Evolutionary conservation across 2,797 vertebrate species (phyloP), one percentile per base, ranked within the genome.

Genomic region (Parauchenoglanis ngamensis): DNA sequence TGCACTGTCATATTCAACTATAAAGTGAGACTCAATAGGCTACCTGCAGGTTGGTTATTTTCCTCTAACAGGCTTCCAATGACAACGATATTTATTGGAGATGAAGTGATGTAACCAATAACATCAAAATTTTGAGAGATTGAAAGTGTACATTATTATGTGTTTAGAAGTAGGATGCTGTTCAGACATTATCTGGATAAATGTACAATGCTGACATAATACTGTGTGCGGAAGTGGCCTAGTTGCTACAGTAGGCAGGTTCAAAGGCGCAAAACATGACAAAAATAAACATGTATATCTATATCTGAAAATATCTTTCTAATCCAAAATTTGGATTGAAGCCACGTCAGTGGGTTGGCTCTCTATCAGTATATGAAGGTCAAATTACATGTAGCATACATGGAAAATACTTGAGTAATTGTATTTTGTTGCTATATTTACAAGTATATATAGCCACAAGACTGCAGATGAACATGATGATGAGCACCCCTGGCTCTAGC

Each of bases 301-400:
- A 52, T 75, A 73, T 73, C 44, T 73, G 5, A 73, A 73, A 73
- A 73, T 49, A 49, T 52, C 25, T 75, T 75, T 46, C 70, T 44
- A 72, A 44, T 72, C 10, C 40, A 0, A 72, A 44, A 23, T 44
- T 23, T 72, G 35, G 7, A 21, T 44, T 21, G 3, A 7, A 40
- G 68, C 19, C 68, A 72, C 19, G 17, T 44, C 19, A 40, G 17
- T 6, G 8, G 40, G 8, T 28, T 67, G n/a, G 11, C 4, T 67
- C 28, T 44, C 40, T 21, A 23, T 44, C 21, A 70, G 68, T 21
- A 2, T 68, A 31, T 35, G 6, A 35, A 15, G 28, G 7, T 70
- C 67, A 70, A 70, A 70, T 70, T 19, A 40, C 67, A 40, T 70
- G 2, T 70, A 70, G 17, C 31, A 70, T 40, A 70, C 67, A 70